Base-by-base conservation (phyloP, 2,888 invertebrate species). In the Leistus spinibarbis region DNA sequence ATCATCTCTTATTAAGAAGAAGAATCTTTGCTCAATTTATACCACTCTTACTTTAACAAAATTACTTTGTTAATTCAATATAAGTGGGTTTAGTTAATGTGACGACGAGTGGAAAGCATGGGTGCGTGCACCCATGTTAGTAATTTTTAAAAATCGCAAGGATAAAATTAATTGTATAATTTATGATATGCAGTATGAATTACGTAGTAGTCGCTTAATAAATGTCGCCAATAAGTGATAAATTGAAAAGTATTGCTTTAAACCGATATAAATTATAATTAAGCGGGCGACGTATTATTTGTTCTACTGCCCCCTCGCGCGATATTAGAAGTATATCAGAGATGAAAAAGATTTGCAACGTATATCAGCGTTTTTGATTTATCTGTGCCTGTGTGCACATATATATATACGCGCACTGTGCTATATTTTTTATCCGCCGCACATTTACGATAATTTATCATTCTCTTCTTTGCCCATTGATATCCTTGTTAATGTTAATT, bases 401-500 rank as follows among this genome's bases (percentile, higher is more conserved):
- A 16, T 3, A 16, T 54, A 2, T 5, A 16, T 13, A 16, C 5
- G 13, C 54, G 2, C 2, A 10, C 56, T 72, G 71, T 71, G 65
- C 64, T 56, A 24, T 65, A 72, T 65, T 72, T 72, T 72, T 72
- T 56, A 40, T 27, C 9, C 27, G 5, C 3, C 40, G 57, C 72
- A 65, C 72, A 17, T 17, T 7, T 24, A 19, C 53, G 66, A 72
- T 72, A 22, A 66, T 72, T 66, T 72, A 72, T 72, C 73, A 67
- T 73, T 73, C 72, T 66, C 72, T 57, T n/a, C 62, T 60, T 53
- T 73, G 60, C 60, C 62, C 67, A 73, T 67, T 73, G 73, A 73
- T 73, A 73, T 73, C 67, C 73, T 73, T 73, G 73, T 73, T 73
- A 73, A 73, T 67, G 73, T 73, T 73, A 73, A 73, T 73, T 73